Evolutionary conservation across 1,140 invertebrate genomes (phyloP), one percentile per base, ranked within the genome.

Genomic region (Idris sp.): DNA sequence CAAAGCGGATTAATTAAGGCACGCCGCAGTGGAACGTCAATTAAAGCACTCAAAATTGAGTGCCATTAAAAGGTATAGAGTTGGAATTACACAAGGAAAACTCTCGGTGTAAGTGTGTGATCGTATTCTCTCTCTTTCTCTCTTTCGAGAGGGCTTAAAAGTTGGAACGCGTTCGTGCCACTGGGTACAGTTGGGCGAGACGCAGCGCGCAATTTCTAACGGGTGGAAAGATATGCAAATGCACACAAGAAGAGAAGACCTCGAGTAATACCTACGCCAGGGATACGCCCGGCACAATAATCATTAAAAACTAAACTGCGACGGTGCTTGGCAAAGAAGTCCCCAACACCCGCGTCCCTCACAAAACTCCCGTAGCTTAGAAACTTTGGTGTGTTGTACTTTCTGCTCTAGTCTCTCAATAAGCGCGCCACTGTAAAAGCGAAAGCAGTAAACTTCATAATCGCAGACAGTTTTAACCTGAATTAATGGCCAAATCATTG

Each of bases 141-240:
- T n/a, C n/a, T n/a, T n/a, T n/a, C n/a, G 51, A 48, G 69, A 76
- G 79, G 73, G 79, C 78, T 84, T 83, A 83, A 83, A 84, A 84
- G 77, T 83, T 83, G 76, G 78, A 81, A 72, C 69, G 73, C 65
- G 77, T 75, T 72, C 77, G 79, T 76, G 62, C 72, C 58, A 64
- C 71, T 78, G 43, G 77, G 69, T 76, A 77, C 56, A 77, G 58
- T 65, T 58, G 72, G n/a, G 67, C 72, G 76, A 78, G 69, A 59
- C 53, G 61, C 22, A 41, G 77, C 68, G 58, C 67, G 78, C 77
- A 81, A 85, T 83, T 85, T 81, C 79, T 83, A 82, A 82, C 79
- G 78, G 77, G 49, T 81, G 74, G 79, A 84, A 83, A 83, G 84
- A 85, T 85, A 86, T 86, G 85, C 83, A 84, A 86, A 86, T 84